Conservation (phyloP, 2,797 vertebrate genomes). For the Perodicticus potto region DNA sequence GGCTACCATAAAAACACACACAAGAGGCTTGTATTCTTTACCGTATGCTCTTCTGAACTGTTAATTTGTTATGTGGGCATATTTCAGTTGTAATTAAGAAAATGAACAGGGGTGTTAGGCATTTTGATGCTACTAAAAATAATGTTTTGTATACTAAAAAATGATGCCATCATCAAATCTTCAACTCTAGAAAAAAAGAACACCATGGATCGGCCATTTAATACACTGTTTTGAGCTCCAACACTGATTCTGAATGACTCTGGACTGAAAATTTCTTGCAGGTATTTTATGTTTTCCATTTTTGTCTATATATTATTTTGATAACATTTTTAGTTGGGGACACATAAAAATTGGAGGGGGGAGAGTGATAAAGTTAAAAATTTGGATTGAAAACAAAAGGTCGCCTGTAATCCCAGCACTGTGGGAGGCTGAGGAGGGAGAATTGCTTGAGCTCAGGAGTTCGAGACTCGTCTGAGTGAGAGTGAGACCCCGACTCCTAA, state of each 20-base stretch:
- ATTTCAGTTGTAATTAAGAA: background rate
- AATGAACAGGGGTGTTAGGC: background rate
- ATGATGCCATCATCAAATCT: background rate
- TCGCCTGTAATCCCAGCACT: too few species aligned
- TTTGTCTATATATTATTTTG: background rate
- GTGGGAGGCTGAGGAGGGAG: too few species aligned
- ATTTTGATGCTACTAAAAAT: constrained; percentile 4
- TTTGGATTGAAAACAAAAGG: constrained; percentile 18
- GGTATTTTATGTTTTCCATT: background rate
- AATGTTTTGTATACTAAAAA: constrained; percentile 10
- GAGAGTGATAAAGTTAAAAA: constrained; percentile 12
- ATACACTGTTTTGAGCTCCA: background rate
- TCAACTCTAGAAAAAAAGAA: background rate
- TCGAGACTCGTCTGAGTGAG: too few species aligned
- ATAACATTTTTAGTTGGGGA: constrained; percentile 8
- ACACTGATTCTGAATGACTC: background rate
- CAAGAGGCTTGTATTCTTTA: background rate
- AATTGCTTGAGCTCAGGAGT: too few species aligned
- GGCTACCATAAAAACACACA: accelerated
- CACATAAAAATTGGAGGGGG: background rate
- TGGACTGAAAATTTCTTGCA: background rate
- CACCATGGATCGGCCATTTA: background rate
- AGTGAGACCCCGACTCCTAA: too few species aligned
- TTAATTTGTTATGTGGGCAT: background rate
- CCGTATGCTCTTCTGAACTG: background rate